Conservation (phyloP, 2,797 vertebrate species). For the Erpetoichthys calabaricus region DNA sequence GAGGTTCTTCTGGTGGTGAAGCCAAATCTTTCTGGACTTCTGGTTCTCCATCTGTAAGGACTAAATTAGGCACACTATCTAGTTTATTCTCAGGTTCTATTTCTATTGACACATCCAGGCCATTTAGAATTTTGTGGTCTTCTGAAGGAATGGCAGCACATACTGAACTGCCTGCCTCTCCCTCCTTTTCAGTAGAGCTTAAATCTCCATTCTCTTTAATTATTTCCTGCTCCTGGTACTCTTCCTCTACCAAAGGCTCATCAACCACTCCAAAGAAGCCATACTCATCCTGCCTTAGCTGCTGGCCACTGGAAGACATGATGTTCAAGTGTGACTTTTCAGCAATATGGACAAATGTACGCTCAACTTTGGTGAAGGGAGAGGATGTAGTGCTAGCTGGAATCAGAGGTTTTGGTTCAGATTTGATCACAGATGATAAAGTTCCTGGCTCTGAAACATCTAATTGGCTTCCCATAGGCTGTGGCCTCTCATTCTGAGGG, state of each 20-base stretch:
- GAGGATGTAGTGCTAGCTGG: slow-evolving; percentile 63
- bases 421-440: slow-evolving; percentile 70
- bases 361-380: slow-evolving; percentile 90
- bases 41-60: slow-evolving; percentile 21
- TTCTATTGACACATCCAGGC: slow-evolving; percentile 14
- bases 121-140: slow-evolving; percentile 23
- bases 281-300: slow-evolving; percentile 46
- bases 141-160: slow-evolving; percentile 24
- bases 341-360: slow-evolving; percentile 87
- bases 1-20: slow-evolving; percentile 15
- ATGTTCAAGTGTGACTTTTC: slow-evolving; percentile 89
- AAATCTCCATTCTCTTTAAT: slow-evolving; percentile 35
- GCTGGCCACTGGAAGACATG: slow-evolving; percentile 70
- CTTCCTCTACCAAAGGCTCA: slow-evolving; percentile 38
- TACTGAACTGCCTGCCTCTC: slow-evolving; percentile 31
- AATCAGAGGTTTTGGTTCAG: slow-evolving; percentile 59
- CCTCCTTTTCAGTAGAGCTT: slow-evolving; percentile 29
- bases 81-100: slow-evolving; percentile 10
- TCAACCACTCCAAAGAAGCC: slow-evolving; percentile 37
- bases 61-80: rapidly evolving
- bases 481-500: slow-evolving; percentile 60
- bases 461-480: slow-evolving; percentile 55
- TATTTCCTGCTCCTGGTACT: slow-evolving; percentile 25
- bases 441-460: slow-evolving; percentile 70
- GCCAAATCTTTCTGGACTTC: slow-evolving; percentile 6